These are phyloP conservation scores for Caranx ignobilis DNA, from an alignment of 2,113 vertebrate genomes.

Conservation along the genomic window DNA sequence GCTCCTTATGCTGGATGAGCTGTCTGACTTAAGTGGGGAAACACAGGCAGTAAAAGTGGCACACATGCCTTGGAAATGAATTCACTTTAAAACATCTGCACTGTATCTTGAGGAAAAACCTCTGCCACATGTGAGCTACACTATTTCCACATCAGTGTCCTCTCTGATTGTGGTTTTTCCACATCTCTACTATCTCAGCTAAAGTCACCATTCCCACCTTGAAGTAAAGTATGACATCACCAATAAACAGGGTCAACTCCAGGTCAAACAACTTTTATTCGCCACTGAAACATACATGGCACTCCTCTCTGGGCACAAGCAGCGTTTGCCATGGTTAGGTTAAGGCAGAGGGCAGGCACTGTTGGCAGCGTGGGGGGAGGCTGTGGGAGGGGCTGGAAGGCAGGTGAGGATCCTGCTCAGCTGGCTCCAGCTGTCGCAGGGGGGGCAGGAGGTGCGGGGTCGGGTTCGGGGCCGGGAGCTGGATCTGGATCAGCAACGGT, in stretches of 20 bases:
- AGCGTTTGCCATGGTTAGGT: conserved; percentile 60
- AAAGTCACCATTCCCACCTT: conserved; percentile 17
- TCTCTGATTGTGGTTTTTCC: conserved; percentile 10
- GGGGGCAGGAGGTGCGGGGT: conserved; percentile 78
- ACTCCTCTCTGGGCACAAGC: conserved; percentile 66
- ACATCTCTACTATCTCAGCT: conserved; percentile 18
- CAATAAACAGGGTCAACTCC: conserved; percentile 45
- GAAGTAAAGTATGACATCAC: conserved; percentile 53
- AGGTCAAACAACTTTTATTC: conserved; percentile 77
- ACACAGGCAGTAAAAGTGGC: conserved; percentile 38
- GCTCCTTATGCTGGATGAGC: conserved; percentile 33
- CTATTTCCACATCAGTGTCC: conserved; percentile 19
- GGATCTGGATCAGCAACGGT: conserved; percentile 59
- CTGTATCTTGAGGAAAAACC: conserved; percentile 11
- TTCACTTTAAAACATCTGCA: conserved; percentile 22
- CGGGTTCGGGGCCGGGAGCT: conserved; percentile 39
- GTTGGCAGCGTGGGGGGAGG: conserved; percentile 32
- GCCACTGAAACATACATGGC: conserved; percentile 74
- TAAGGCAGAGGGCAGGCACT: conserved; percentile 47
- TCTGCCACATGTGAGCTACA: conserved; percentile 30
- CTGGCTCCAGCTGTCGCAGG: conserved; percentile 82
- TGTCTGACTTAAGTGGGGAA: conserved; percentile 46
- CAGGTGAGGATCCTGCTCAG: conserved; percentile 76
- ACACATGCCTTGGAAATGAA: conserved; percentile 18
- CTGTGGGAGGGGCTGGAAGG: not conserved